These are phyloP conservation scores for Etheostoma cragini DNA, from an alignment of 2,113 vertebrate genomes.

Conservation along the genomic window DNA sequence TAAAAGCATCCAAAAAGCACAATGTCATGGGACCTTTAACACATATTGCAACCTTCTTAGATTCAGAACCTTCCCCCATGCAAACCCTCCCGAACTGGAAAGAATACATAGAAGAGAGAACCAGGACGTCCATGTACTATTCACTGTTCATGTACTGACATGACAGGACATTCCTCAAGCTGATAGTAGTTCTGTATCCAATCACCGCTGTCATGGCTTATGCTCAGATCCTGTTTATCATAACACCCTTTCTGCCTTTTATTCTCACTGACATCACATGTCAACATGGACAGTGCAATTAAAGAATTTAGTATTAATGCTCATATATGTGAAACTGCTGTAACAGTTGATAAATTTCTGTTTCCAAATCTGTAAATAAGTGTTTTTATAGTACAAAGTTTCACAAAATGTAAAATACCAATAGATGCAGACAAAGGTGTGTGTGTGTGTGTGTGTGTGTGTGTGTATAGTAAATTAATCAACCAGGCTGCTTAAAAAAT, in stretches of 20 bases:
- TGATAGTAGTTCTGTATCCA: slow-evolving; percentile 50
- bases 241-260: slow-evolving; percentile 26
- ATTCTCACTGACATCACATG: background rate
- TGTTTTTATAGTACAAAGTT: background rate
- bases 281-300: background rate
- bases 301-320: background rate
- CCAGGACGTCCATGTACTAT: slow-evolving; percentile 38
- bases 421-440: no score
- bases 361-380: background rate
- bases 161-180: slow-evolving; percentile 73
- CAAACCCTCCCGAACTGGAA: no score
- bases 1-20: no score
- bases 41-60: no score
- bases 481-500: background rate
- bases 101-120: slow-evolving; percentile 10
- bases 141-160: slow-evolving; percentile 74
- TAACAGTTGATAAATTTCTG: background rate
- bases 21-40: no score
- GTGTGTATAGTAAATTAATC: slow-evolving; percentile 5
- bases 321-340: background rate
- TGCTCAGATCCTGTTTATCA: slow-evolving; percentile 37
- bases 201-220: slow-evolving; percentile 32
- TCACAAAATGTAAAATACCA: background rate
- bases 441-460: no score
- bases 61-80: no score